These are phyloP conservation scores for Plemyria rubiginata DNA, from an alignment of 2,888 invertebrate species.

Conservation along the genomic window DNA sequence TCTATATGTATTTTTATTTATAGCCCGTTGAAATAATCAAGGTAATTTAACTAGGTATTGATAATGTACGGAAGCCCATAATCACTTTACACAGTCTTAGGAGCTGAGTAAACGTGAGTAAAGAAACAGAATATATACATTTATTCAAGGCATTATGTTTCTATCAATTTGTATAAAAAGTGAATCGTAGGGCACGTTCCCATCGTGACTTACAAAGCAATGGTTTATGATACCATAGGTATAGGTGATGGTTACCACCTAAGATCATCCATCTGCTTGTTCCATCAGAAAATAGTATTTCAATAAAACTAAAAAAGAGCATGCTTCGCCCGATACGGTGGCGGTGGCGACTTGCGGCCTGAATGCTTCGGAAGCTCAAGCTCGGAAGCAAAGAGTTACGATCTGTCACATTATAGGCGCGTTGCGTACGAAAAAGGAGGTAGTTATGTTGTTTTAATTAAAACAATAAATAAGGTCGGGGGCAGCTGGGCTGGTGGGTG, in stretches of 20 bases:
- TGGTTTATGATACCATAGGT: too few species aligned
- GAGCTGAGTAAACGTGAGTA: constrained; percentile 4
- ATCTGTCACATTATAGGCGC: constrained; percentile 66
- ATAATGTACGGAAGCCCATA: constrained; percentile 26
- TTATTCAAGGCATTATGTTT: too few species aligned
- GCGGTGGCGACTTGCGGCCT: neutral
- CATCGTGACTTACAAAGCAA: too few species aligned
- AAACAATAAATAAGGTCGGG: constrained; percentile 73
- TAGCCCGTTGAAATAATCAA: constrained; percentile 15
- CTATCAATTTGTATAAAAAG: too few species aligned
- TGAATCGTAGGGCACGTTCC: too few species aligned
- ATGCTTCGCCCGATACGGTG: too few species aligned
- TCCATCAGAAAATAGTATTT: too few species aligned
- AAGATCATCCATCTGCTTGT: too few species aligned
- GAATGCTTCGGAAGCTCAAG: constrained; percentile 62
- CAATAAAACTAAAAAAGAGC: too few species aligned
- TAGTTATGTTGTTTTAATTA: constrained; percentile 81
- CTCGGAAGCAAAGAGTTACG: constrained; percentile 64
- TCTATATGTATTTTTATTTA: constrained; percentile 46
- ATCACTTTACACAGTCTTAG: constrained; percentile 29
- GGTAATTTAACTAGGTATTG: constrained; percentile 26
- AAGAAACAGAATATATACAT: neutral
- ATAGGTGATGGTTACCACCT: too few species aligned
- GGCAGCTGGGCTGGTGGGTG: constrained; percentile 67
- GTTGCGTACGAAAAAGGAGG: constrained; percentile 51